Evolutionary conservation across 2,113 vertebrate species (phyloP).

Genomic region (Colius striatus): DNA sequence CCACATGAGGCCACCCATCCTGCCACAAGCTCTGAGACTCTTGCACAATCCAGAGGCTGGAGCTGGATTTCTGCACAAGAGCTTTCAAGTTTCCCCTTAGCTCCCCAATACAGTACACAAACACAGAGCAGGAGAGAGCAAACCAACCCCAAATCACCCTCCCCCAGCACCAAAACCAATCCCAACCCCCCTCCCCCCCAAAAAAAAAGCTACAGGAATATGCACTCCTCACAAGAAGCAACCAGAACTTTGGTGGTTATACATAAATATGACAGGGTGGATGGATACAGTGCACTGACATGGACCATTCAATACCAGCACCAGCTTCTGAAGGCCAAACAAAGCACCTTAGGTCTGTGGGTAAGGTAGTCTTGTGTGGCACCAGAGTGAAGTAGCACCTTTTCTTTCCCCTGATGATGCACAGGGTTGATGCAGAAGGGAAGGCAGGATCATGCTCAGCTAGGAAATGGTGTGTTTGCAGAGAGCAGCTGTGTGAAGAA

Average conservation of each 20-base stretch:
- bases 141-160: not conserved
- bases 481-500: not conserved
- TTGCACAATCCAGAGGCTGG: conserved; percentile 49
- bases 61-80: conserved; percentile 45
- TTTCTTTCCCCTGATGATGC: not conserved
- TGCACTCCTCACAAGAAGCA: conserved; percentile 75
- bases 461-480: not conserved
- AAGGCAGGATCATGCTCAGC: not conserved
- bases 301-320: conserved; percentile 43
- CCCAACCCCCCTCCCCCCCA: not conserved
- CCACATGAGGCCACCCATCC: conserved; percentile 41
- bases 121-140: conserved; percentile 13
- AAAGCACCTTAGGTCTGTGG: conserved; percentile 2
- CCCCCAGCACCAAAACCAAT: conserved; percentile 11
- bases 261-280: conserved; percentile 80
- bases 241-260: conserved; percentile 64
- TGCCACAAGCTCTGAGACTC: conserved; percentile 35
- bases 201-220: conserved; percentile 77
- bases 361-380: conserved; percentile 23
- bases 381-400: conserved; percentile 31
- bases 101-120: conserved; percentile 80
- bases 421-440: not conserved
- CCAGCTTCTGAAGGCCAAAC: conserved; percentile 1
- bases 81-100: conserved; percentile 84
- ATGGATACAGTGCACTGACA: conserved; percentile 78